Percentiles rank a stretch among this genome's conserved stretches.
Conservation (phyloP, 1,140 invertebrate species). For the Anastrepha ludens region DNA sequence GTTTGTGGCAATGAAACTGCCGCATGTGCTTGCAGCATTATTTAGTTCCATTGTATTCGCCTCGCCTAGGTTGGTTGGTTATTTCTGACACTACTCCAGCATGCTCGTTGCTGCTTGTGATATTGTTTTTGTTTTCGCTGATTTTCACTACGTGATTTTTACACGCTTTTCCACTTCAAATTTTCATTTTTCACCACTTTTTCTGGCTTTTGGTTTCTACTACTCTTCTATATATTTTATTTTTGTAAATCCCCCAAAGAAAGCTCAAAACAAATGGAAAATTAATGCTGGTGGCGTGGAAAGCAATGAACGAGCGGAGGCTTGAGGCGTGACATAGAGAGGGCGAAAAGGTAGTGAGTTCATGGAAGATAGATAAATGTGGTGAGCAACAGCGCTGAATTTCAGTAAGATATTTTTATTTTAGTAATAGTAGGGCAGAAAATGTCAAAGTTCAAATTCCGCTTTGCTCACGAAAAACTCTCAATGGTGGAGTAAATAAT, state of each 20-base stretch:
- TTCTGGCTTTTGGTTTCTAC: slow-evolving; percentile 9
- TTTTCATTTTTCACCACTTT: slow-evolving; percentile 31
- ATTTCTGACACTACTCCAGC: not conserved
- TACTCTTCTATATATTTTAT: not conserved
- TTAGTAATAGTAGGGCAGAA: no score
- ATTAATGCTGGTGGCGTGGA: not conserved
- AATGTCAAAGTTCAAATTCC: no score
- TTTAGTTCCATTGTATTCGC: not conserved
- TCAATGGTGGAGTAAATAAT: no score
- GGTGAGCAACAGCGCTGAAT: no score
- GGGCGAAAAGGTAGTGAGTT: no score
- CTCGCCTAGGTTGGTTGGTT: not conserved
- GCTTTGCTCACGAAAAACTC: no score
- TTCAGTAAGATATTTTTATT: no score
- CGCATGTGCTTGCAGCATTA: not conserved
- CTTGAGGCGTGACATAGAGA: no score
- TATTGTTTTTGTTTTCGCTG: slow-evolving; percentile 13
- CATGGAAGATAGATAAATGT: no score
- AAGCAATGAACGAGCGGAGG: no score
- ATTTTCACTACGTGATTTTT: slow-evolving; percentile 12
- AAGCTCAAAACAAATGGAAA: slow-evolving; percentile 37
- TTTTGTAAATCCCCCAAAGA: not conserved
- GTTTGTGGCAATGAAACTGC: not conserved
- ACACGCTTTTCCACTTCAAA: slow-evolving; percentile 23
- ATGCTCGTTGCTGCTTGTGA: not conserved